Percentiles rank a stretch among this genome's conserved stretches.
Evolutionary conservation across 2,888 invertebrate species (phyloP).

Genomic region (Holacanthella duospinosa): DNA sequence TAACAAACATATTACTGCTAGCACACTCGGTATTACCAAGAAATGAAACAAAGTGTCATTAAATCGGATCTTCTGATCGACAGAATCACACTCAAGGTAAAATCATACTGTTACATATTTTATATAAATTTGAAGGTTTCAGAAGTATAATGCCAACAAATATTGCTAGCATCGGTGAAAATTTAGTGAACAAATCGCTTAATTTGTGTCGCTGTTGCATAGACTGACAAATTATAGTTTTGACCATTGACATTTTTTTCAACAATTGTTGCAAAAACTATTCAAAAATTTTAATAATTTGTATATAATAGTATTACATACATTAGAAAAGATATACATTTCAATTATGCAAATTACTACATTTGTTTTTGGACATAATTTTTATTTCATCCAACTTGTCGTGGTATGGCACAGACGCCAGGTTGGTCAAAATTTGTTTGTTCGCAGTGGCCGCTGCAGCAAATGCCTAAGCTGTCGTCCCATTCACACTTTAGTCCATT

Average conservation of each 20-base stretch:
- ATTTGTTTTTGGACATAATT: no score
- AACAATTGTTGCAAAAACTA: no score
- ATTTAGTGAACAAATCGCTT: neutral
- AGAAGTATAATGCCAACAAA: neutral
- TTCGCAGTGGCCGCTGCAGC: conserved; percentile 8
- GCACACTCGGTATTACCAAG: conserved; percentile 65
- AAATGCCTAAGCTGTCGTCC: neutral
- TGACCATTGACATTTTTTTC: no score
- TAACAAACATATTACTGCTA: conserved; percentile 41
- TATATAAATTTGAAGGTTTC: neutral
- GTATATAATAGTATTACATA: no score
- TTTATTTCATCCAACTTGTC: neutral
- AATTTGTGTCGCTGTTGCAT: neutral
- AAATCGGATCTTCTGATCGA: conserved; percentile 87
- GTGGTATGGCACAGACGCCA: conserved; percentile 1
- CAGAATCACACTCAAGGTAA: conserved; percentile 77
- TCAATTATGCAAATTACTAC: no score
- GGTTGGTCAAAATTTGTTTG: conserved; percentile 4
- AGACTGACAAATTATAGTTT: no score
- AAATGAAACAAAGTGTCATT: conserved; percentile 67
- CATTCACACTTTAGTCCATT: neutral
- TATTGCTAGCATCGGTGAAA: neutral
- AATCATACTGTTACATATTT: neutral
- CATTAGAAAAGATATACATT: no score
- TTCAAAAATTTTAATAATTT: no score